Percentiles rank a stretch among this genome's conserved stretches.
These are phyloP conservation scores for Thysanoteuthis rhombus DNA, from an alignment of 2,888 invertebrate species.

Conservation along the genomic window DNA sequence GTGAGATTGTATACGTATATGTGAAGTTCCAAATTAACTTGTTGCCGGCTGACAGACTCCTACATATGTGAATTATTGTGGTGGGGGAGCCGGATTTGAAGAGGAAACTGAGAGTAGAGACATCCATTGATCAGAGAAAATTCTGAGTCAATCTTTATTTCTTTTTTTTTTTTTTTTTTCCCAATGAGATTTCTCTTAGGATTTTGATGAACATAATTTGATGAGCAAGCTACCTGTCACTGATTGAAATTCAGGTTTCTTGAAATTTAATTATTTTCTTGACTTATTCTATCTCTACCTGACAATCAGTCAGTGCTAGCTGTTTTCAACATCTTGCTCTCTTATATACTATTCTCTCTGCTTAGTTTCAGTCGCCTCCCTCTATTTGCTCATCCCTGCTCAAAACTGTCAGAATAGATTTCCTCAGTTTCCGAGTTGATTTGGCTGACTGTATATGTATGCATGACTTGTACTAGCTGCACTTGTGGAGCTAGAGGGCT, in stretches of 20 bases:
- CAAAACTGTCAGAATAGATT: too few species aligned
- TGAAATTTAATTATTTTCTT: not conserved
- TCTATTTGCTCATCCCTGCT: not conserved
- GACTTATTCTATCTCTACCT: not conserved
- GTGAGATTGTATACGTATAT: not conserved
- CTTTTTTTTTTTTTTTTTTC: not conserved
- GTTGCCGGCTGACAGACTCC: not conserved
- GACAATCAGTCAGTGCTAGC: not conserved
- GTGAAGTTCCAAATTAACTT: not conserved
- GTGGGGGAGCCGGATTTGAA: not conserved
- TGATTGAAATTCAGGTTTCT: slow-evolving; percentile 12
- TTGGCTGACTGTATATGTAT: too few species aligned
- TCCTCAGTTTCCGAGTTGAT: too few species aligned
- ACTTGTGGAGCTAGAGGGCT: too few species aligned
- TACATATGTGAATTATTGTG: not conserved
- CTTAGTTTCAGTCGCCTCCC: not conserved
- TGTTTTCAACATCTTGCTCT: not conserved
- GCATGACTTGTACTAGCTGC: too few species aligned
- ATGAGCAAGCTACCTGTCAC: not conserved
- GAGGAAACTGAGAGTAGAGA: not conserved
- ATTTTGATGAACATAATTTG: not conserved
- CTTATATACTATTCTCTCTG: not conserved
- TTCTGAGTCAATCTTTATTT: not conserved
- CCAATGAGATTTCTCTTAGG: not conserved
- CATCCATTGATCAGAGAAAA: not conserved